These are phyloP conservation scores for Seira ritae DNA, from an alignment of 2,888 invertebrate species.

Conservation along the genomic window DNA sequence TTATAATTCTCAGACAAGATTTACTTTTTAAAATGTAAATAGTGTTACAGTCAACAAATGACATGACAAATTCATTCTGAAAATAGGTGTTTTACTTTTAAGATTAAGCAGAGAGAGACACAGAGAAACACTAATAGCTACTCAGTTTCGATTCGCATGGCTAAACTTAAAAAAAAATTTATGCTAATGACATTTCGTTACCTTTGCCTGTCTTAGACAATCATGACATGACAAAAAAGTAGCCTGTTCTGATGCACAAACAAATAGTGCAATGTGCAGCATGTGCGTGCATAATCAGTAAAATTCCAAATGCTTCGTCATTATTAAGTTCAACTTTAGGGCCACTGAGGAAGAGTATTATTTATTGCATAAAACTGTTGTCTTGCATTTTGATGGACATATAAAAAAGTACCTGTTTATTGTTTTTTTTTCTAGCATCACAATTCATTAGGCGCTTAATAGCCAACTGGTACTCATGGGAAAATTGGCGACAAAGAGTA, in stretches of 20 bases:
- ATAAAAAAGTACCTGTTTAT: no score
- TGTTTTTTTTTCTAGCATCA: not conserved
- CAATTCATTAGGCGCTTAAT: not conserved
- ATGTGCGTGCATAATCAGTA: not conserved
- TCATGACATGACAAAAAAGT: not conserved
- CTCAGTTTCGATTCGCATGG: not conserved
- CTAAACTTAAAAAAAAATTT: not conserved
- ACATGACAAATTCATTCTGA: no score
- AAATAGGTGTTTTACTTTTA: no score
- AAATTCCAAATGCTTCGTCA: no score
- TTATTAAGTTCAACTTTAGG: not conserved
- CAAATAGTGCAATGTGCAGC: not conserved
- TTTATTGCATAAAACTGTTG: not conserved
- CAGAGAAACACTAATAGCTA: no score
- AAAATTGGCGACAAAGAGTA: conserved; percentile 49
- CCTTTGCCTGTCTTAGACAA: not conserved
- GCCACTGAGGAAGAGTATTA: not conserved
- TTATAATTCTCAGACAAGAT: no score
- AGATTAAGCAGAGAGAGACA: no score
- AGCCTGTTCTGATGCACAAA: not conserved
- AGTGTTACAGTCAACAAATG: no score
- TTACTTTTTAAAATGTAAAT: no score
- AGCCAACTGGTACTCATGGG: conserved; percentile 28
- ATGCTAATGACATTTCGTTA: not conserved
- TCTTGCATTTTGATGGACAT: not conserved